Percentiles rank a stretch among this genome's conserved stretches.
These are phyloP conservation scores for Eidolon helvum DNA, from an alignment of 2,113 vertebrate species.

Conservation along the genomic window DNA sequence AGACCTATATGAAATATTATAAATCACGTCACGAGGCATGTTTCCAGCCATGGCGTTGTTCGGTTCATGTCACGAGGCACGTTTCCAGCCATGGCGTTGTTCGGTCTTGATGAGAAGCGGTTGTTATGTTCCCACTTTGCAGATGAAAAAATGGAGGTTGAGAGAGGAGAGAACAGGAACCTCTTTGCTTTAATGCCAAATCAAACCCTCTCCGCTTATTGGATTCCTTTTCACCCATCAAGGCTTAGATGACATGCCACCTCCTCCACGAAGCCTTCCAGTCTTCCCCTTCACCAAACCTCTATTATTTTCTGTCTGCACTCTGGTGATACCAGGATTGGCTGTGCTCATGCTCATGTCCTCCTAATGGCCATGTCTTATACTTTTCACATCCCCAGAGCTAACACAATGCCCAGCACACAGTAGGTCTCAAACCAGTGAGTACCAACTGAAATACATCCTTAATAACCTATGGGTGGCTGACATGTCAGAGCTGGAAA, in stretches of 20 bases:
- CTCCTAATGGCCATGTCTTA: neutral
- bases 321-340: neutral
- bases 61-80: neutral
- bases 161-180: neutral
- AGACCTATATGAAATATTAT: neutral
- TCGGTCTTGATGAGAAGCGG: neutral
- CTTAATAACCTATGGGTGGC: neutral
- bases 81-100: no score
- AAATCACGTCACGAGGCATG: neutral
- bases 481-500: neutral
- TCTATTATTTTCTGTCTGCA: no score
- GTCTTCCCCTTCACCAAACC: neutral
- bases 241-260: neutral
- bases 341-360: rapidly evolving
- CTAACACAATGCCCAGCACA: neutral
- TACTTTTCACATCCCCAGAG: neutral
- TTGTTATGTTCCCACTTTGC: neutral
- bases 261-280: neutral
- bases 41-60: neutral
- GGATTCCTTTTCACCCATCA: neutral
- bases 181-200: no score
- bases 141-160: neutral
- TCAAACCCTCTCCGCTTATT: neutral
- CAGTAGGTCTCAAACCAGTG: neutral
- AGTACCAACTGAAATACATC: neutral